Base-by-base conservation (phyloP, 1,140 invertebrate genomes). In the Tachypleus tridentatus region DNA sequence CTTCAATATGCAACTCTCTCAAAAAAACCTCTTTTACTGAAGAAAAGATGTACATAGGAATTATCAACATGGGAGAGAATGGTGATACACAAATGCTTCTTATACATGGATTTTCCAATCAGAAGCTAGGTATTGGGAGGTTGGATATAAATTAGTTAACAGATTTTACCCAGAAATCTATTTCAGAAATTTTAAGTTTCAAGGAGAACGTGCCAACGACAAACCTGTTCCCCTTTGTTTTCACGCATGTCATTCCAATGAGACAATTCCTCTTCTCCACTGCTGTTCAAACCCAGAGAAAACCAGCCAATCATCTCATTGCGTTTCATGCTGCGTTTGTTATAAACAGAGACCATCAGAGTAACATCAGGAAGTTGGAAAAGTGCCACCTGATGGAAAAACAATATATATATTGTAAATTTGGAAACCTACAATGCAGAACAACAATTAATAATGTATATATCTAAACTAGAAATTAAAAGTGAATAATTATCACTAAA, bases 261-360 rank as follows among this genome's bases (percentile, higher is more conserved):
- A 6, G 88, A 84, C n/a, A 87, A 79, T 76, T 95, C 91, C 72
- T 96, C 93, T 58, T 91, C 86, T 11, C 92, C 91, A 48, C 91
- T 93, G 67, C 90, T 90, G 76, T 90, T 94, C 72, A 91, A 80
- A 8, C 93, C 93, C 59, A 96, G 76, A 64, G 90, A 90, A 78
- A 96, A 92, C 93, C 93, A 96, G 58, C 93, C 93, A 65, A 96
- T 89, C 87, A 96, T 91, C 76, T 97, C 92, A 72, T 95, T 95
- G 66, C 91, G 87, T 71, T 95, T 96, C 80, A 96, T 92, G 71
- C 89, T 86, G 65, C 90, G 86, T 65, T 87, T 85, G 76, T 92
- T 91, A 80, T 95, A 96, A 10, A 96, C 90, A 1, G 91, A 92
- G 58, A 95, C 83, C 84, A 95, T 93, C 60, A 97, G 80, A 1